These are phyloP conservation scores for Limulus polyphemus DNA, from an alignment of 2,888 invertebrate genomes.

Conservation along the genomic window DNA sequence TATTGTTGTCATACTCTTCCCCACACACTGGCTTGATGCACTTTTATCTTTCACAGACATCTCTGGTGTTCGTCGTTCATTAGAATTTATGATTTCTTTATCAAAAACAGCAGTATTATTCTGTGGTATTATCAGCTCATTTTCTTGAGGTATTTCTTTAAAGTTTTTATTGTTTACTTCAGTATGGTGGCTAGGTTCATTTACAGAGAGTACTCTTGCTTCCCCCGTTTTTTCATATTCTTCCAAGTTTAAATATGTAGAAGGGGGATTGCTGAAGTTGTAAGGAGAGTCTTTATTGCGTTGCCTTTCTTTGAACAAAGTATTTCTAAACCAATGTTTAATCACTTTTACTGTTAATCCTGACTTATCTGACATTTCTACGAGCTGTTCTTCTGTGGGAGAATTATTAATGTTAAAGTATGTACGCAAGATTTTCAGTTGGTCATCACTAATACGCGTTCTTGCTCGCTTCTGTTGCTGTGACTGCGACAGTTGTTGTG, in stretches of 20 bases:
- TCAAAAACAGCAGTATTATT: too few species aligned
- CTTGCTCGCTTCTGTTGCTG: slow-evolving; percentile 85
- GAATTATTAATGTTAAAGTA: slow-evolving; percentile 99
- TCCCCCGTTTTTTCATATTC: slow-evolving; percentile 99
- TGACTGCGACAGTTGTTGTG: slow-evolving; percentile 14
- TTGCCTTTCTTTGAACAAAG: slow-evolving; percentile 94
- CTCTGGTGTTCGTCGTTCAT: too few species aligned
- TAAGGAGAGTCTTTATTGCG: slow-evolving; percentile 99
- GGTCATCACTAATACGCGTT: slow-evolving; percentile 97
- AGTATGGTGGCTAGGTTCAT: too few species aligned
- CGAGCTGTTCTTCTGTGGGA: slow-evolving; percentile 95
- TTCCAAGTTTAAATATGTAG: slow-evolving; percentile 79
- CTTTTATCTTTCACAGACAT: too few species aligned
- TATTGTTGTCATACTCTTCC: too few species aligned
- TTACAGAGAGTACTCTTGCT: slow-evolving; percentile 58
- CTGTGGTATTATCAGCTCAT: too few species aligned
- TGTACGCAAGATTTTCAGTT: slow-evolving; percentile 88
- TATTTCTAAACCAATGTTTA: slow-evolving; percentile 99
- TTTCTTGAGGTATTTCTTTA: too few species aligned
- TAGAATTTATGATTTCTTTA: too few species aligned
- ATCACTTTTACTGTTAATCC: slow-evolving; percentile 96
- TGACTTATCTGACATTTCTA: slow-evolving; percentile 94
- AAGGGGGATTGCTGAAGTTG: slow-evolving; percentile 97
- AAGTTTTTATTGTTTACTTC: too few species aligned
- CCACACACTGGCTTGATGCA: too few species aligned